Conservation (phyloP, 1,140 invertebrate species). For the Pseudomyrmex concolor region DNA sequence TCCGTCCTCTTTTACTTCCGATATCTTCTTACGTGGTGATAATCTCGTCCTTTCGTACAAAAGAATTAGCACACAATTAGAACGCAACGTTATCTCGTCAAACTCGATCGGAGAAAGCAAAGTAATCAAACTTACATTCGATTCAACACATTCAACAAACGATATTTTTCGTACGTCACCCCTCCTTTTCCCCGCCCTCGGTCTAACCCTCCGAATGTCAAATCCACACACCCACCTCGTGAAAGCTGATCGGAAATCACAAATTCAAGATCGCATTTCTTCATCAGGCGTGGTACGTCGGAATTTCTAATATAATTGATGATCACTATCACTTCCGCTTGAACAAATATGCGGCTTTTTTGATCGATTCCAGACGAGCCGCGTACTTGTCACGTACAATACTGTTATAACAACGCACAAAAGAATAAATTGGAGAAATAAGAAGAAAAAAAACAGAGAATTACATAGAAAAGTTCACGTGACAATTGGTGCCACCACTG, state of each 20-base stretch:
- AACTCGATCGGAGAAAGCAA: not conserved
- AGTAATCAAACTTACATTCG: not conserved
- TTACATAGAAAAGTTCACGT: not conserved
- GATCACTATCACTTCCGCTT: conserved; percentile 16
- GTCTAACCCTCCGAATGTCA: too few species aligned
- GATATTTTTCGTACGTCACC: not conserved
- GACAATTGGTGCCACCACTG: too few species aligned
- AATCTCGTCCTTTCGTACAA: too few species aligned
- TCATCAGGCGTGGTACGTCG: conserved; percentile 66
- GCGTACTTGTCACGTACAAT: not conserved
- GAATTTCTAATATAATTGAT: conserved; percentile 41
- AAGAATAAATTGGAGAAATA: not conserved
- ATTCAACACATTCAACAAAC: not conserved
- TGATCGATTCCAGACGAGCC: conserved; percentile 45
- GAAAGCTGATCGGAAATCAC: conserved; percentile 56
- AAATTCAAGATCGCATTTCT: conserved; percentile 68
- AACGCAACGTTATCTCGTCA: not conserved
- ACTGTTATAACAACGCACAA: not conserved
- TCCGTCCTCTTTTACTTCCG: conserved; percentile 47
- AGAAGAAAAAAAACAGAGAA: not conserved
- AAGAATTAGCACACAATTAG: too few species aligned
- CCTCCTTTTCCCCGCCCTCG: not conserved
- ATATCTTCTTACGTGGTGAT: conserved; percentile 4
- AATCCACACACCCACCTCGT: not conserved
- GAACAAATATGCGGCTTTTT: not conserved